Conservation (phyloP, 1,140 invertebrate species). For the Coelopa frigida region DNA sequence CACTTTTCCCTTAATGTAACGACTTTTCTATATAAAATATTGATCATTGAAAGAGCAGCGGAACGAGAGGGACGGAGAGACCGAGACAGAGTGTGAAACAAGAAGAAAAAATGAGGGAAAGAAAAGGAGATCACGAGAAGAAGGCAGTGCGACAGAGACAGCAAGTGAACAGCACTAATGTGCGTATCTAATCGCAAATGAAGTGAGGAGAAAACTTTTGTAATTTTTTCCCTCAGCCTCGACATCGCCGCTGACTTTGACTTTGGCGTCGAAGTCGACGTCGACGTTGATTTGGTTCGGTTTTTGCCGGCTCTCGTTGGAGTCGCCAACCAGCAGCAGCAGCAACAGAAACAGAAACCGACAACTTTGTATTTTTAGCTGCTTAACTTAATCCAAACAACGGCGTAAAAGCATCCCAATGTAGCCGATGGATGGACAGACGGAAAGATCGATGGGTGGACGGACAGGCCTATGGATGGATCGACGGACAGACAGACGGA, state of each 20-base stretch:
- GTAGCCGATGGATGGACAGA: background rate
- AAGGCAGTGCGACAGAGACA: background rate
- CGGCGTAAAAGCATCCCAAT: too few species aligned
- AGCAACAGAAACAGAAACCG: too few species aligned
- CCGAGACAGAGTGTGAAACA: too few species aligned
- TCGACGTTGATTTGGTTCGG: conserved; percentile 5
- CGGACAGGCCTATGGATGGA: conserved; percentile 9
- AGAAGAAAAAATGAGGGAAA: too few species aligned
- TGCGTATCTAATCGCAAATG: conserved; percentile 14
- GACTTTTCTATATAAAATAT: too few species aligned
- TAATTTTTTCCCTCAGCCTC: conserved; percentile 3
- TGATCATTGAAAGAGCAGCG: too few species aligned
- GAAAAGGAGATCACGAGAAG: background rate
- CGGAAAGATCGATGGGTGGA: background rate
- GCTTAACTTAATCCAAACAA: too few species aligned
- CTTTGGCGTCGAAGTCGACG: too few species aligned
- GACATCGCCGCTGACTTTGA: background rate
- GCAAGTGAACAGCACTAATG: conserved; percentile 7
- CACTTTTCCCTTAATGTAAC: too few species aligned
- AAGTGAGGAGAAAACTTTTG: conserved; percentile 10
- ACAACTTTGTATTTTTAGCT: too few species aligned
- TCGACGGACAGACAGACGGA: background rate
- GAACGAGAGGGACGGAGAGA: too few species aligned
- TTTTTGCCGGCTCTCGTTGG: background rate
- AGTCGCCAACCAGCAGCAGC: background rate